Conservation (phyloP, 2,113 vertebrate genomes). For the Aplodontia rufa region DNA sequence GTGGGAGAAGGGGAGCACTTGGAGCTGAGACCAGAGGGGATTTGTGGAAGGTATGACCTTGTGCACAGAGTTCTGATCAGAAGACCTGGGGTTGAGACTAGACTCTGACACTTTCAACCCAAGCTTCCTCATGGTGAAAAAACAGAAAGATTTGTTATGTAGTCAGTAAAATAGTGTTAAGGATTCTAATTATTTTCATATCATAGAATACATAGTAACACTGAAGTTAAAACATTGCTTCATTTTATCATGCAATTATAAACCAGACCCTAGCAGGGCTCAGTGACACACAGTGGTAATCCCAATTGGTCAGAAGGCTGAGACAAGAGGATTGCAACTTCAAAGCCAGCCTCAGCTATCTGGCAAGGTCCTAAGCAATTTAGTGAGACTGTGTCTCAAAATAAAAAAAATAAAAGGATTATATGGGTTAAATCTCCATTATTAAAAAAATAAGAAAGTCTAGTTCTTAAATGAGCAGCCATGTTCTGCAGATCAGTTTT, state of each 20-base stretch:
- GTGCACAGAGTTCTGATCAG: background rate
- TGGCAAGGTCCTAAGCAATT: too few species aligned
- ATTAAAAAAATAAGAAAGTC: too few species aligned
- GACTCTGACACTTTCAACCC: background rate
- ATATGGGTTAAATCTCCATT: too few species aligned
- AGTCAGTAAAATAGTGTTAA: slow-evolving; percentile 2
- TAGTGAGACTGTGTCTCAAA: too few species aligned
- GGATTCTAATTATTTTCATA: slow-evolving; percentile 27
- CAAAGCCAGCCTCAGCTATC: too few species aligned
- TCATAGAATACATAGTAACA: background rate
- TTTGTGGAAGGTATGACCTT: fast-evolving
- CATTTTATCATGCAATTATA: background rate
- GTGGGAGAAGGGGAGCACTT: background rate
- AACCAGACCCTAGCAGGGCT: background rate
- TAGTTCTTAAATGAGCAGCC: background rate
- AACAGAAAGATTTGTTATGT: background rate
- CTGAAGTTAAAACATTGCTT: background rate
- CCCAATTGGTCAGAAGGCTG: too few species aligned
- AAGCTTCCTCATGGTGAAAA: background rate
- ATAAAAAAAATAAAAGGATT: too few species aligned
- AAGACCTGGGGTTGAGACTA: background rate
- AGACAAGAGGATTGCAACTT: too few species aligned
- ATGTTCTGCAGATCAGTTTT: background rate
- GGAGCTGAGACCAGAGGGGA: background rate
- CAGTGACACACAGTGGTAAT: too few species aligned